Base-by-base conservation (phyloP, 1,140 invertebrate species). In the Nymphalis io region DNA sequence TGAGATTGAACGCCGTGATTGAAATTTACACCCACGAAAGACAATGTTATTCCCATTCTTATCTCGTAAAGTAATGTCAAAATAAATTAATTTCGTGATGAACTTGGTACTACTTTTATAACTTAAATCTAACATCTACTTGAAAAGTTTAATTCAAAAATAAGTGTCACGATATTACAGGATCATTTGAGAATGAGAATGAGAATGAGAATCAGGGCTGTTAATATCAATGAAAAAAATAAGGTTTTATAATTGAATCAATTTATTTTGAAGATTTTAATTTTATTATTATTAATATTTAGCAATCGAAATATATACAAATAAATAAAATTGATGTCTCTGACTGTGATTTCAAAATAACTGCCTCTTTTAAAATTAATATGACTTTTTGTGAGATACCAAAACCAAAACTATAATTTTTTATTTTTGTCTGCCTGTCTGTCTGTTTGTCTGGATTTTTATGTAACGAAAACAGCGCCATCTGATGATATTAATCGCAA, bases 51-150 rank as follows among this genome's bases (percentile, higher is more conserved):
- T n/a, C 15, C 39, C 46, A 63, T 70, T 64, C 59, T 65, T 65
- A 20, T 18, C n/a, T 23, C 16, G 59, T 16, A 63, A 51, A 38
- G 57, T 65, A 55, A 55, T 62, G 60, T 60, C 21, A 53, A 65
- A 60, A 65, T 63, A 60, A 70, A 65, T 70, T 70, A 46, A 4
- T 40, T 57, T 51, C 62, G 44, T 38, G 27, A 20, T 51, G 18
- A 38, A 59, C 16, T 67, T 59, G 55, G 39, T 67, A 60, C 42
- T 59, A 67, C 64, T 67, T 60, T 59, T 20, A 42, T 21, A 38
- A 59, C 13, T 67, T 48, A 48, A 60, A 55, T 18, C 51, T 62
- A 46, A 46, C 21, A 33, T n/a, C n/a, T 20, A 53, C 48, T 51
- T 21, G 8, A 39, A n/a, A 57, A 44, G 38, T 59, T 38, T 23